phyloP scores from a whole-genome alignment of 2,113 vertebrate genomes.

The Microcebus murinus region DNA sequence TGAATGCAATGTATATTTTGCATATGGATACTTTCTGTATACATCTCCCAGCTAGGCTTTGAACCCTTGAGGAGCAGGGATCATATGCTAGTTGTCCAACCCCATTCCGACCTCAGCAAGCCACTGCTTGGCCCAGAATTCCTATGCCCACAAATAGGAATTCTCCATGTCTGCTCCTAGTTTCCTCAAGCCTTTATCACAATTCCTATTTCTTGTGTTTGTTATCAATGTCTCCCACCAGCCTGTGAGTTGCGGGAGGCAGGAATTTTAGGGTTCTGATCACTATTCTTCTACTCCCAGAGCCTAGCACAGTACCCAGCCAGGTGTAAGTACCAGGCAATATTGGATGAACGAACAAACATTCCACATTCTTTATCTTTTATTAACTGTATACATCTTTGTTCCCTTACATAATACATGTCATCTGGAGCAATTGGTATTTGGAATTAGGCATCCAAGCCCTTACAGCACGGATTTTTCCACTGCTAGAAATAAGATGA shows the following conservation, averaged over 20 bases:
- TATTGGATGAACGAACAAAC: background rate
- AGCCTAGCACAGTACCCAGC: background rate
- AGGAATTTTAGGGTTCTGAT: background rate
- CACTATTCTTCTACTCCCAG: background rate
- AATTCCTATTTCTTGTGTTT: background rate
- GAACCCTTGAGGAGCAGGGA: background rate
- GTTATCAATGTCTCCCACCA: background rate
- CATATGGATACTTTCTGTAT: background rate
- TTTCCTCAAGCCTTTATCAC: background rate
- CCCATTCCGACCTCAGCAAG: background rate
- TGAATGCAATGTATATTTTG: background rate
- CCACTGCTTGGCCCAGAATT: background rate
- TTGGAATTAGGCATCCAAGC: background rate
- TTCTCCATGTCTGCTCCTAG: background rate
- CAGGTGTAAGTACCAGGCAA: background rate
- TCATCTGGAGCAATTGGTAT: background rate
- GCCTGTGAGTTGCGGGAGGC: background rate
- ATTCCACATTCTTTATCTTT: background rate
- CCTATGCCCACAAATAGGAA: background rate
- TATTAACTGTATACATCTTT: background rate
- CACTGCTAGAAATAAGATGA: background rate
- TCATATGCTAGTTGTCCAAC: background rate
- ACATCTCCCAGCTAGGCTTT: background rate
- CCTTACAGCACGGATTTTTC: background rate
- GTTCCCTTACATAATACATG: background rate